Evolutionary conservation across 2,113 vertebrate species (phyloP), one percentile per base, ranked within the genome.

Genomic region (Coptodon bakossiorum): DNA sequence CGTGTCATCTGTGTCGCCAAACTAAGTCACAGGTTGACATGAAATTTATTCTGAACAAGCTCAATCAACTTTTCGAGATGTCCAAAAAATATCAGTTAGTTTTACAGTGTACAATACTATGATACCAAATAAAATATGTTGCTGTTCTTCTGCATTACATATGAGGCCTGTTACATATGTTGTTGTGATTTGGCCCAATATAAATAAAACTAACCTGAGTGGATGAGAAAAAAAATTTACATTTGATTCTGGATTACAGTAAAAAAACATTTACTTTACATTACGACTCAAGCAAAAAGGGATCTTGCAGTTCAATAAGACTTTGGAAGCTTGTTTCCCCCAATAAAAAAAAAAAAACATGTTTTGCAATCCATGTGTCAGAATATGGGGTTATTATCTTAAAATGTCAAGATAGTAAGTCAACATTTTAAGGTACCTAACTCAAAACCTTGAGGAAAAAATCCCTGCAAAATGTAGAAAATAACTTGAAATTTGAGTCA

Each of bases 1-100:
- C 7, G 36, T 0, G n/a, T 40, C 19, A 43, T 9, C n/a, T 2
- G 38, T 24, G 22, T 27, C 5, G 14, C 0, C 40, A 45, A 73
- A 45, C n/a, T 17, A 24, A 71, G 66, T 22, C 36, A 71, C 11
- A 71, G 61, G 16, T n/a, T 38, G 63, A 68, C 19, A 22, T 40
- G 63, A 73, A 45, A 45, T 45, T 27, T 27, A 73, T 73, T 73
- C 40, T 17, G 40, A 45, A 27, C 38, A 10, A 45, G 68, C 3
- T 43, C 3, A 71, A 43, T 24, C 7, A 1, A 73, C 68, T 73
- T 45, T 14, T 29, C 1, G 2, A 27, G 14, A 16, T 17, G 40
- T 29, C 13, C 66, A 45, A 45, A 73, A 45, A 27, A 73, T 6
- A 73, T 24, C 8, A 76, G 3, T 76, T 48, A 24, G n/a, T 3